A percentile compares a stretch with the other conserved stretches of the same genome.
These are phyloP conservation scores for Matsumyia berberina DNA, from an alignment of 2,888 invertebrate species.

Conservation along the genomic window DNA sequence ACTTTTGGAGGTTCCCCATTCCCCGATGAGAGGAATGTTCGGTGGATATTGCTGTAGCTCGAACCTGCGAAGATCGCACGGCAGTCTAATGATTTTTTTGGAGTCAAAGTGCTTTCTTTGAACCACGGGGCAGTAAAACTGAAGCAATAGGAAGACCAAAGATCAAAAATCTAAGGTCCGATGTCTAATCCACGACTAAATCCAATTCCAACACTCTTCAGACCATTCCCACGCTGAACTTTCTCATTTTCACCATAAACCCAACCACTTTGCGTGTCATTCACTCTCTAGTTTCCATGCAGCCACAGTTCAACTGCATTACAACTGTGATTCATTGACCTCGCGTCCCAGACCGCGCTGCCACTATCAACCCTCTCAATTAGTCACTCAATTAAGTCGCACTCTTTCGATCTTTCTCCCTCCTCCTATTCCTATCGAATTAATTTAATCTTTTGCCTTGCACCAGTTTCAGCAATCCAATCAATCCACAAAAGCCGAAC, in stretches of 20 bases:
- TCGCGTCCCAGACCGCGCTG: constrained; percentile 1
- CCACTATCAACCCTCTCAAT: constrained; percentile 45
- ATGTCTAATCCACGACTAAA: no score
- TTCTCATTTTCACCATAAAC: constrained; percentile 24
- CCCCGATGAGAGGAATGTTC: no score
- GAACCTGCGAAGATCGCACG: no score
- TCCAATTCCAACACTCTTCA: background rate
- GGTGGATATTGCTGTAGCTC: no score
- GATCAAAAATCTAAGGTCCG: background rate
- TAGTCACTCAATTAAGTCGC: constrained; percentile 66
- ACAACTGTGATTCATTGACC: constrained; percentile 61
- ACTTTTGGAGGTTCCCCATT: no score
- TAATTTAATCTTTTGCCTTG: constrained; percentile 65
- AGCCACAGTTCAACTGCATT: constrained; percentile 38
- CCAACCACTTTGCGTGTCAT: constrained; percentile 53
- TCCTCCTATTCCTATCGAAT: constrained; percentile 7
- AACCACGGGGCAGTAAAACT: no score
- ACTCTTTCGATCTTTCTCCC: background rate
- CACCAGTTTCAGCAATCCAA: constrained; percentile 45
- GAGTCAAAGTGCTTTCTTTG: no score
- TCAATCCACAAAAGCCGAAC: constrained; percentile 45
- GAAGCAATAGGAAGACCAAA: no score
- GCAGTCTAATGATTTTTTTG: no score
- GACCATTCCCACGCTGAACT: constrained; percentile 34
- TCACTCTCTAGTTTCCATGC: background rate